Evolutionary conservation across 2,888 invertebrate genomes (phyloP).

Genomic region (Cephalotes varians): DNA sequence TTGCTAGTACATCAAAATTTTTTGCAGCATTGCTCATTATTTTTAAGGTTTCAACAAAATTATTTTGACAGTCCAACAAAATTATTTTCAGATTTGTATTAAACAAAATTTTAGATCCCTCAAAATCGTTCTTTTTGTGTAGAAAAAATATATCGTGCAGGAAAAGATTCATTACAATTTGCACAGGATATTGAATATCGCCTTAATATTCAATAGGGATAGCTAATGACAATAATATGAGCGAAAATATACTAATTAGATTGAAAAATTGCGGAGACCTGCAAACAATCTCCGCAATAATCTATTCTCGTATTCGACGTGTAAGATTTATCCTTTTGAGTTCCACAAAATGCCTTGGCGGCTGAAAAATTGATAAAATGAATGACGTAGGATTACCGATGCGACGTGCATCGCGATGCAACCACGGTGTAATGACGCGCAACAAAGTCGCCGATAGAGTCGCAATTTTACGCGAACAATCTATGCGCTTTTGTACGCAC

Average conservation of each 20-base stretch:
- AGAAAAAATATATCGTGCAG: too few relatives aligned
- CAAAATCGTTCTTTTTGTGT: too few relatives aligned
- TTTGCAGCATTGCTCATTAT: too few relatives aligned
- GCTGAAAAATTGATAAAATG: not conserved
- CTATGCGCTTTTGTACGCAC: conserved; percentile 21
- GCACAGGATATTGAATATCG: conserved; percentile 53
- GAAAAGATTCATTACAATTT: too few relatives aligned
- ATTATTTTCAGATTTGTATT: too few relatives aligned
- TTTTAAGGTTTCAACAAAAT: too few relatives aligned
- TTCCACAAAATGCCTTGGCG: not conserved
- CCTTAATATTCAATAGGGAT: conserved; percentile 35
- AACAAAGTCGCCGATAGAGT: conserved; percentile 32
- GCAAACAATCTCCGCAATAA: conserved; percentile 15
- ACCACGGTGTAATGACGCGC: not conserved
- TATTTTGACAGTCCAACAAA: too few relatives aligned
- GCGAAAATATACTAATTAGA: conserved; percentile 10
- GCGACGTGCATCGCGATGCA: not conserved
- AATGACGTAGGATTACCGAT: not conserved
- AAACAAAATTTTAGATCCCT: too few relatives aligned
- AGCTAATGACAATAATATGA: conserved; percentile 51
- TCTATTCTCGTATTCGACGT: not conserved
- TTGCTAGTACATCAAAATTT: too few relatives aligned
- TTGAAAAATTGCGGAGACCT: conserved; percentile 39
- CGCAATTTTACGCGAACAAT: conserved; percentile 33
- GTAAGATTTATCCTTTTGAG: not conserved